Base-by-base conservation (phyloP, 2,888 invertebrate genomes). In the Ophraella communa region DNA sequence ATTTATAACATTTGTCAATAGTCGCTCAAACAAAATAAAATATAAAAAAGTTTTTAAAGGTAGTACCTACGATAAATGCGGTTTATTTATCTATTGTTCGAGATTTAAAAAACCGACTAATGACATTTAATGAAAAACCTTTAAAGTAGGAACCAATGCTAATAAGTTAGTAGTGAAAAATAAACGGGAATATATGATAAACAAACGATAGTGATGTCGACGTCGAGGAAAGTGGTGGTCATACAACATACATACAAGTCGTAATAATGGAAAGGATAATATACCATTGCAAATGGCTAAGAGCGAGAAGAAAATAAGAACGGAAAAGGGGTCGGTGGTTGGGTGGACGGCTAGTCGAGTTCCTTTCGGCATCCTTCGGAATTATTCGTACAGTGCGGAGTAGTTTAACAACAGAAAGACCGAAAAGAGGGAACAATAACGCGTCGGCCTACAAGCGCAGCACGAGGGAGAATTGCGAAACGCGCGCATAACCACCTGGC, bases 401-500 rank as follows among this genome's bases (percentile, higher is more conserved):
- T 23, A 21, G 44, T 27, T 18, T 20, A 44, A 44, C 30, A 44
- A 44, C 58, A 21, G 30, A 30, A 20, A 56, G 42, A 49, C 27
- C 11, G 65, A 47, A 55, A 21, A 68, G 64, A 66, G 66, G 68
- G 66, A 68, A 57, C 59, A 45, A 61, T 51, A 66, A 54, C 67
- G 67, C 66, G 63, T 58, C 65, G 67, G 63, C 65, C 30, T 56
- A 68, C 58, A 68, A 55, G 70, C 70, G 70, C 70, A 70, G 68
- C 70, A 81, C 81, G 81, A 80, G 80, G 81, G 77, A 74, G 71
- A 68, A 64, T 54, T 54, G 60, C 67, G 68, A 72, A 67, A 69
- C 72, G 77, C 79, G 79, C 80, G 80, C 81, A 80, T 72, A 79
- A 81, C 81, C 82, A 82, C 81, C 82, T 82, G 81, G 81, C 77